A percentile compares a stretch with the other conserved stretches of the same genome.
Evolutionary conservation across 1,140 invertebrate species (phyloP).

Genomic region (Drosophila tsacasi): DNA sequence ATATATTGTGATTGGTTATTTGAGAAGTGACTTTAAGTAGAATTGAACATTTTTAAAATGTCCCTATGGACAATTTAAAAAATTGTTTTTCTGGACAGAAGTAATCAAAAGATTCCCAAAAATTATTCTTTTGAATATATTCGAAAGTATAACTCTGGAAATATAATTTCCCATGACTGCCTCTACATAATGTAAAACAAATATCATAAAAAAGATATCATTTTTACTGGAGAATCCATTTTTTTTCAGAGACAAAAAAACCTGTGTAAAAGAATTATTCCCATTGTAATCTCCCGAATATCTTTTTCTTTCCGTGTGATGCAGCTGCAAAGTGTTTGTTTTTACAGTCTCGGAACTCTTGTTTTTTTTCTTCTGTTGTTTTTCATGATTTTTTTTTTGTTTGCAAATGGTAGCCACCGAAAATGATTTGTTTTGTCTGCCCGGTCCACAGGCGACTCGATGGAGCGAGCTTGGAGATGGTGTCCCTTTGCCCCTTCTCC

Average conservation of each 20-base stretch:
- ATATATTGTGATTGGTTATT: neutral
- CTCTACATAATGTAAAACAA: too few relatives aligned
- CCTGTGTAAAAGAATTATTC: neutral
- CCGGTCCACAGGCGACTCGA: constrained; percentile 34
- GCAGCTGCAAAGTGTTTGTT: constrained; percentile 68
- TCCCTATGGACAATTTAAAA: neutral
- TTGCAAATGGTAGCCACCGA: constrained; percentile 64
- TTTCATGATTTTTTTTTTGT: constrained; percentile 49
- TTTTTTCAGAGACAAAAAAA: neutral
- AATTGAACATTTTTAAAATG: neutral
- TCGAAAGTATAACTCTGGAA: neutral
- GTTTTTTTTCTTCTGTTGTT: constrained; percentile 43
- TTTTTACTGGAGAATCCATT: neutral
- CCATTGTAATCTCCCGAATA: neutral
- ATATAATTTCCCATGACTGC: too few relatives aligned
- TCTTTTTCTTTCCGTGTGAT: constrained; percentile 24
- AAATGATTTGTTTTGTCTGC: constrained; percentile 82
- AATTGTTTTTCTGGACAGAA: neutral
- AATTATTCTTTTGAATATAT: neutral
- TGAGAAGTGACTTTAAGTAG: neutral
- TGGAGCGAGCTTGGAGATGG: constrained; percentile 4
- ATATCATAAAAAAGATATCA: neutral
- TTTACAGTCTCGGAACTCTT: constrained; percentile 61
- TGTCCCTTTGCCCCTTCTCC: neutral
- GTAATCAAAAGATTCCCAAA: neutral